Evolutionary conservation across 2,797 vertebrate genomes (phyloP).

Genomic region (Syndactyla subalaris): DNA sequence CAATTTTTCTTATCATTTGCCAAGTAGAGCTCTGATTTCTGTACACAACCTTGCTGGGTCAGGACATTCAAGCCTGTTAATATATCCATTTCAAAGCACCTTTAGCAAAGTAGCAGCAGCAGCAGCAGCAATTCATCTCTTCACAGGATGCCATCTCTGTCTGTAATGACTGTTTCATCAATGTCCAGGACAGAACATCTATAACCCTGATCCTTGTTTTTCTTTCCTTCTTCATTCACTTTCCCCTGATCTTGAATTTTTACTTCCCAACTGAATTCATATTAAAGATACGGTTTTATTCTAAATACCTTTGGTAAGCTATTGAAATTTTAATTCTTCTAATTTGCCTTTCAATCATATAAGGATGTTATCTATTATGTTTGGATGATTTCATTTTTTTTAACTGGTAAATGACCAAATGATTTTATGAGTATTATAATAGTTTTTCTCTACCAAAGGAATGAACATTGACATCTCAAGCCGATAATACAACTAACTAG

Average conservation of each 20-base stretch:
- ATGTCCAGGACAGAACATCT: constrained; percentile 62
- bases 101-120: constrained; percentile 49
- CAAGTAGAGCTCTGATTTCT: constrained; percentile 60
- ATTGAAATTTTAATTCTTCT: background rate
- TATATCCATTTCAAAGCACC: constrained; percentile 75
- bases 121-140: constrained; percentile 62
- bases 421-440: background rate
- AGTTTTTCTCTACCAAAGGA: background rate
- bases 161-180: constrained; percentile 64
- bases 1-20: constrained; percentile 59
- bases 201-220: constrained; percentile 1
- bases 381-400: background rate
- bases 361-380: background rate
- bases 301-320: background rate
- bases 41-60: constrained; percentile 39
- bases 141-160: constrained; percentile 39
- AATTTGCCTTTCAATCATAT: background rate
- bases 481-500: background rate
- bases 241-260: constrained; percentile 7
- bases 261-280: background rate
- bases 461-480: background rate
- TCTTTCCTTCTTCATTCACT: background rate
- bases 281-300: background rate
- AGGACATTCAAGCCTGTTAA: constrained; percentile 64
- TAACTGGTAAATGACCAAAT: background rate